phyloP scores from a whole-genome alignment of 2,113 vertebrate genomes.

The Paramormyrops kingsleyae region DNA sequence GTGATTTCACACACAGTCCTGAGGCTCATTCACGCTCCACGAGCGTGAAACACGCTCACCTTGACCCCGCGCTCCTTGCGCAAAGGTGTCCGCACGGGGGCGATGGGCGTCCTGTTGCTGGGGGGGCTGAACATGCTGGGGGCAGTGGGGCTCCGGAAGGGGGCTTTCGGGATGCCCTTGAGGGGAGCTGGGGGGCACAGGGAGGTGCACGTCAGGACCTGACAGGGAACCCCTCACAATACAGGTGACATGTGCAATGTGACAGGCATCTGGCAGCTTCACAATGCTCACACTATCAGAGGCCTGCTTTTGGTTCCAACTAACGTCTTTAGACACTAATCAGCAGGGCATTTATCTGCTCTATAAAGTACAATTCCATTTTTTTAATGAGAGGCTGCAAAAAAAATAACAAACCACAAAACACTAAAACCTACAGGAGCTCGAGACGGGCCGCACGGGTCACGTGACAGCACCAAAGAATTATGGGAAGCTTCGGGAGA shows the following conservation, averaged over 20 bases:
- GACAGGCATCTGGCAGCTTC: neutral
- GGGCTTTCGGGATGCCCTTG: conserved; percentile 94
- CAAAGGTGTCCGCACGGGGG: conserved; percentile 79
- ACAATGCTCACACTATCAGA: neutral
- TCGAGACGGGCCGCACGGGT: neutral
- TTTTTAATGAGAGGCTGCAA: neutral
- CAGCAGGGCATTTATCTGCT: neutral
- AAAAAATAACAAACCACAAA: neutral
- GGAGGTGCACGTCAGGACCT: neutral
- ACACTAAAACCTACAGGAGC: neutral
- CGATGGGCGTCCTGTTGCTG: conserved; percentile 84
- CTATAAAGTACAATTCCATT: neutral
- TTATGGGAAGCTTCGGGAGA: neutral
- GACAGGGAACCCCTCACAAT: neutral
- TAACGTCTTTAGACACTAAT: neutral
- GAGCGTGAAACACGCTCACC: conserved; percentile 50
- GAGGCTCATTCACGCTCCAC: neutral
- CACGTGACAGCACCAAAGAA: neutral
- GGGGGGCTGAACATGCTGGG: conserved; percentile 90
- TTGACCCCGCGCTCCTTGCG: conserved; percentile 94
- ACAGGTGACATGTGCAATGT: neutral
- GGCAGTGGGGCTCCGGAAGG: conserved; percentile 84
- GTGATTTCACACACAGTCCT: neutral
- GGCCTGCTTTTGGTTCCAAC: neutral
- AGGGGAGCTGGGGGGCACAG: conserved; percentile 70